phyloP scores from a whole-genome alignment of 1,140 invertebrate genomes.

The Whitmania pigra region DNA sequence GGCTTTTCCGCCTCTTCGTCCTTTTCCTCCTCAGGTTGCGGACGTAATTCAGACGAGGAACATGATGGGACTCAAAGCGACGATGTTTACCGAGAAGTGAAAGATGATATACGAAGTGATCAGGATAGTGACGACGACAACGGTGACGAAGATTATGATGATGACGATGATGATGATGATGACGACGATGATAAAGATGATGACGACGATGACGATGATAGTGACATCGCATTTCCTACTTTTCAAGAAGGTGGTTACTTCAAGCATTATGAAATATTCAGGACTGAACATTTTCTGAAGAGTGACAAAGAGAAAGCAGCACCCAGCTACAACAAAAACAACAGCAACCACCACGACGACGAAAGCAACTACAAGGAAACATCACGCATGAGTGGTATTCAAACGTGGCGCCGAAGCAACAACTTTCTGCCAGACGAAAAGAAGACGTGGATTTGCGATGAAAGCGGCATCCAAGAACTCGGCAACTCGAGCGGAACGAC shows the following conservation, averaged over 20 bases:
- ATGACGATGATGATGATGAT: not conserved
- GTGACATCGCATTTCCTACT: constrained; percentile 1
- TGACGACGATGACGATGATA: not conserved
- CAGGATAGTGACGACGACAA: not conserved
- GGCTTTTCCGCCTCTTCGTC: not conserved
- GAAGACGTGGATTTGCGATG: not conserved
- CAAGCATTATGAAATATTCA: not conserved
- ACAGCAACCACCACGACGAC: not conserved
- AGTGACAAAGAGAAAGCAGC: not conserved
- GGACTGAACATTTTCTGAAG: too few relatives aligned
- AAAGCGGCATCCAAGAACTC: not conserved
- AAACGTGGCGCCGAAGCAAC: not conserved
- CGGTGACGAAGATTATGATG: not conserved
- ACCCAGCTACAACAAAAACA: not conserved
- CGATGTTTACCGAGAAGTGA: too few relatives aligned
- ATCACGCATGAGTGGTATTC: not conserved
- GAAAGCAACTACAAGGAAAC: not conserved
- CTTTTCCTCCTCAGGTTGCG: not conserved
- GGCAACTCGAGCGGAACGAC: not conserved
- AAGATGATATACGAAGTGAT: too few relatives aligned
- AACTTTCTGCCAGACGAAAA: not conserved
- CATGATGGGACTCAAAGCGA: too few relatives aligned
- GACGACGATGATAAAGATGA: too few relatives aligned
- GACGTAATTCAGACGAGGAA: too few relatives aligned
- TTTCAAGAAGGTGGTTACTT: not conserved